Conservation (phyloP, 2,113 vertebrate species). For the Irena cyanogastra region DNA sequence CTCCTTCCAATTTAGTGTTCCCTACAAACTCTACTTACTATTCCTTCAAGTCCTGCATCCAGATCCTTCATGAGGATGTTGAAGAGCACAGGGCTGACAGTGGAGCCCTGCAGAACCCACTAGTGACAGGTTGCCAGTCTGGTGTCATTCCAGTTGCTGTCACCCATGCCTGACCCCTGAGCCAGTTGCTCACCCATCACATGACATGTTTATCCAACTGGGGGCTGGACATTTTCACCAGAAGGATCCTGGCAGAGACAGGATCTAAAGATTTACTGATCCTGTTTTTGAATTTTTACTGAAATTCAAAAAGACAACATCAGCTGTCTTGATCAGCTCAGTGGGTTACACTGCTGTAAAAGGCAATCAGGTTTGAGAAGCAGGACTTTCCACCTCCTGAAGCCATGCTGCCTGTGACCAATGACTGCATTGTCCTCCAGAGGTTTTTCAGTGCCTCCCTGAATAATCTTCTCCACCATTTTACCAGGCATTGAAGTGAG, state of each 20-base stretch:
- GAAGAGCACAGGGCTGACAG: too few relatives aligned
- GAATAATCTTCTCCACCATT: background rate
- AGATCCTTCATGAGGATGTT: too few relatives aligned
- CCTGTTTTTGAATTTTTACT: background rate
- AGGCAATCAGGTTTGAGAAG: background rate
- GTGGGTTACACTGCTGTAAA: background rate
- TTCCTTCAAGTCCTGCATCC: too few relatives aligned
- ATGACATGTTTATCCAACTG: too few relatives aligned
- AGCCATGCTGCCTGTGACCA: background rate
- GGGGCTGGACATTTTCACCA: background rate
- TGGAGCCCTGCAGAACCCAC: background rate
- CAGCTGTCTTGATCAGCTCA: background rate
- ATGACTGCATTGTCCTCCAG: background rate
- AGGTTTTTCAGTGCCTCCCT: background rate
- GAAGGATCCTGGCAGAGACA: background rate
- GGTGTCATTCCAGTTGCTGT: background rate
- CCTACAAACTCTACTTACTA: too few relatives aligned
- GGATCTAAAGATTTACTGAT: background rate
- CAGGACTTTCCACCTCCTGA: background rate
- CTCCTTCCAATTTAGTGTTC: too few relatives aligned
- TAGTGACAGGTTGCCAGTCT: background rate
- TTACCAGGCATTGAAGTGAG: background rate
- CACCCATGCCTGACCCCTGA: background rate
- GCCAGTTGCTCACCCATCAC: background rate
- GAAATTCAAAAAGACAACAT: background rate